Percentiles rank a stretch among this genome's conserved stretches.
Evolutionary conservation across 1,140 invertebrate species (phyloP).

Genomic region (Holcopasites calliopsidis): DNA sequence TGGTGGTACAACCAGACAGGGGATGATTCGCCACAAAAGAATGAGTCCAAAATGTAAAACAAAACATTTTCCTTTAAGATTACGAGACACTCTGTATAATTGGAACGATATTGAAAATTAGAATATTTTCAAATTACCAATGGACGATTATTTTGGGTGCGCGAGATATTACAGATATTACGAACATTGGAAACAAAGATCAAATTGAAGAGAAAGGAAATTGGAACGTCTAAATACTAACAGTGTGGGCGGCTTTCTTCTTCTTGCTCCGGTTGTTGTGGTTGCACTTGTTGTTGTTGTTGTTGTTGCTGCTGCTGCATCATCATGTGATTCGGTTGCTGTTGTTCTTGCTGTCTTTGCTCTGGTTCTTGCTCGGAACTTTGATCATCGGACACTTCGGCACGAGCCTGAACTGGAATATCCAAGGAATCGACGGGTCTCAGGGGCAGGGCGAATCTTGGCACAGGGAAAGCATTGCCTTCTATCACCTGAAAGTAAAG

Average conservation of each 20-base stretch:
- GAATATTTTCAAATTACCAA: no score
- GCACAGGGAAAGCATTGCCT: constrained; percentile 69
- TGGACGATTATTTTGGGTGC: no score
- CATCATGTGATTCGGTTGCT: constrained; percentile 61
- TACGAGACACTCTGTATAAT: no score
- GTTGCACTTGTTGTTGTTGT: constrained; percentile 56
- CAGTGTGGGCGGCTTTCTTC: constrained; percentile 82
- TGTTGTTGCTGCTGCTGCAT: constrained; percentile 66
- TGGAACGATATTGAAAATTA: no score
- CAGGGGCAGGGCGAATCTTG: constrained; percentile 67
- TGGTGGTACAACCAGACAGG: no score
- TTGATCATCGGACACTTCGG: constrained; percentile 67
- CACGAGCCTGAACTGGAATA: constrained; percentile 70
- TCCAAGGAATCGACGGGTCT: constrained; percentile 73
- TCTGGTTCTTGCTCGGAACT: constrained; percentile 71
- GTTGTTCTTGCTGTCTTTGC: constrained; percentile 69
- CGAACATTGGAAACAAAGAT: no score
- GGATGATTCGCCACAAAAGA: no score
- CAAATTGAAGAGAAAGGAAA: no score
- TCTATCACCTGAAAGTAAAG: constrained; percentile 66
- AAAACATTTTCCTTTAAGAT: no score
- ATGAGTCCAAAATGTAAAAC: no score
- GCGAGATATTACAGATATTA: no score
- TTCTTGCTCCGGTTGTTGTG: constrained; percentile 60
- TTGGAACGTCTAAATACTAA: no score